Evolutionary conservation across 1,140 invertebrate genomes (phyloP), one percentile per base, ranked within the genome.

Genomic region (Ceratina calcarata): DNA sequence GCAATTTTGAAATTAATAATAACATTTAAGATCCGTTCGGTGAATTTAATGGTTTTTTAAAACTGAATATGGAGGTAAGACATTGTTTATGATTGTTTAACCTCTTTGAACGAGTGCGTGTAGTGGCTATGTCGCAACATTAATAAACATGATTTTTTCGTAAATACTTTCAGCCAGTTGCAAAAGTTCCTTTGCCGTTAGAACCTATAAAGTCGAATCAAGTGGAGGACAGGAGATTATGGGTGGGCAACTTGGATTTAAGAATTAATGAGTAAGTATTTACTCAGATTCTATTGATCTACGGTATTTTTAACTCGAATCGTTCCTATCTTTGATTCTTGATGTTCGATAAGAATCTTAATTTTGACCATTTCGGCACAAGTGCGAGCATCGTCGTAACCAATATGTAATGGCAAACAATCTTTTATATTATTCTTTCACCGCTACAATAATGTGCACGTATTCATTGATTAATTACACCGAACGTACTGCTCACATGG

Each of bases 191-290:
- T 69, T 88, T 95, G 66, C 94, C 95, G 78, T 90, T 95, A 80
- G 95, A 95, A 83, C 95, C 94, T 15, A 91, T 94, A 49, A 94
- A 94, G 81, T 93, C 93, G 20, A 94, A 90, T 70, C 91, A 94
- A 73, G 86, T 94, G 12, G 95, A 96, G 84, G 96, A 97, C 37
- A 95, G 95, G 84, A 94, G 97, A 88, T 93, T 98, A 27, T 98
- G 97, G 97, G 96, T 98, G 81, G 98, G 98, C 55, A 98, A 98
- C 93, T 93, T 98, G 79, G 97, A 98, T 91, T 92, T 95, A 8
- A 93, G 97, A 90, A 95, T 98, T 90, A 97, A 96, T 95, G 97
- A 98, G 97, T 98, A 97, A 97, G 97, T 96, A 91, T 93, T 93
- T 89, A 89, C 81, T 45, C 16, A 45, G 32, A 71, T 75, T 20